Evolutionary conservation across 2,113 vertebrate genomes (phyloP).

Genomic region (Lophotis ruficrista): DNA sequence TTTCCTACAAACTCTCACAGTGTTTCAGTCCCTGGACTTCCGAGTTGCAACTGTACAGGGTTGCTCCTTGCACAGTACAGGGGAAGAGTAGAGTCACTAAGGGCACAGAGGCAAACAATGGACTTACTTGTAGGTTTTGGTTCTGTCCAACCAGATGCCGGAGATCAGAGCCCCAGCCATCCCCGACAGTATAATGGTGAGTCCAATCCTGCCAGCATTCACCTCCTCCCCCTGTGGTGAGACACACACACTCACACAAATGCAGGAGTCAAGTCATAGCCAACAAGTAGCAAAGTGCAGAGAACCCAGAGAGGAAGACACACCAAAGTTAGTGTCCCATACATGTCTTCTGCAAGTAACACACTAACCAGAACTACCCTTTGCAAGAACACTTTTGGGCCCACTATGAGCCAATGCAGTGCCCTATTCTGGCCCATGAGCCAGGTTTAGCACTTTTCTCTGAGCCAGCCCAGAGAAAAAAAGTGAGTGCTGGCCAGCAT

Average conservation of each 20-base stretch:
- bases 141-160: constrained; percentile 95
- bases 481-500: accelerated
- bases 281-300: background rate
- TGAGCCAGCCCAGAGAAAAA: background rate
- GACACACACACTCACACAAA: constrained; percentile 46
- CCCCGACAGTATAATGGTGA: constrained; percentile 90
- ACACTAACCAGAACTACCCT: background rate
- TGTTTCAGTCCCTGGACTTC: background rate
- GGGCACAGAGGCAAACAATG: background rate
- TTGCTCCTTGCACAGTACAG: background rate
- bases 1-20: background rate
- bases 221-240: constrained; percentile 87
- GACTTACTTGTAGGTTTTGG: constrained; percentile 96
- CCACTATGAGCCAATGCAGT: background rate
- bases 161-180: constrained; percentile 91
- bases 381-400: background rate
- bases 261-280: background rate
- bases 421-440: background rate
- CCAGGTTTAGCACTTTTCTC: background rate
- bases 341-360: background rate
- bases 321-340: background rate
- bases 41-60: background rate
- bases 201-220: constrained; percentile 95
- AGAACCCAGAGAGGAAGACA: background rate
- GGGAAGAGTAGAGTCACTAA: background rate